A percentile compares a stretch with the other conserved stretches of the same genome.
Evolutionary conservation across 2,113 vertebrate genomes (phyloP).

Genomic region (Plectropomus leopardus): DNA sequence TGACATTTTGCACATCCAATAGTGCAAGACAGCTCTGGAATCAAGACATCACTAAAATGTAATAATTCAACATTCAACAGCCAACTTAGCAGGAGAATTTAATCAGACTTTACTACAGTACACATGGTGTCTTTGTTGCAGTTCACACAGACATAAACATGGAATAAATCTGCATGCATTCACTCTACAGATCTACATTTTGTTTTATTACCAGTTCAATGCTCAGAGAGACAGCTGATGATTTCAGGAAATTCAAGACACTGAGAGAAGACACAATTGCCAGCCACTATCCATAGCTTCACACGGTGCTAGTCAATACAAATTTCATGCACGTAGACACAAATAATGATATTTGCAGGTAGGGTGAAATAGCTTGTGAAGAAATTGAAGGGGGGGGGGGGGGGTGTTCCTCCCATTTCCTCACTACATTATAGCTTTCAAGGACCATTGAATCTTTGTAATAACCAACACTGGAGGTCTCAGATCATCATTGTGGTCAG

Average conservation of each 20-base stretch:
- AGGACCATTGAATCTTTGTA: slow-evolving; percentile 56
- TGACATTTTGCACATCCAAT: neutral
- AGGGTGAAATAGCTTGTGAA: slow-evolving; percentile 7
- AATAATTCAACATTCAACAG: too few relatives aligned
- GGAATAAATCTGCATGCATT: neutral
- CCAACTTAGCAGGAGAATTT: too few relatives aligned
- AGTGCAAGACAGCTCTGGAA: neutral
- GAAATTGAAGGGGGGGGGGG: too few relatives aligned
- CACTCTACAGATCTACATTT: neutral
- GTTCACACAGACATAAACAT: neutral
- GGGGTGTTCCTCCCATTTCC: slow-evolving; percentile 47
- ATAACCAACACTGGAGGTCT: slow-evolving; percentile 56
- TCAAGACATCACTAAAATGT: neutral
- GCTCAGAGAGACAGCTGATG: neutral
- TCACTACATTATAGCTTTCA: slow-evolving; percentile 51
- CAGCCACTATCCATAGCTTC: neutral
- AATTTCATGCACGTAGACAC: neutral
- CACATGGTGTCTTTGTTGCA: too few relatives aligned
- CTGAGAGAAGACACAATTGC: slow-evolving; percentile 7
- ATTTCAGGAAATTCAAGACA: slow-evolving; percentile 3
- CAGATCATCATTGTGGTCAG: slow-evolving; percentile 42
- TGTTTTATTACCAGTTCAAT: neutral
- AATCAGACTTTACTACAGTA: too few relatives aligned
- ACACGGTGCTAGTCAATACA: neutral
- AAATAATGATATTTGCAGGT: neutral